Percentiles rank a stretch among this genome's conserved stretches.
Conservation (phyloP, 2,113 vertebrate species). For the Hydrochoerus hydrochaeris region DNA sequence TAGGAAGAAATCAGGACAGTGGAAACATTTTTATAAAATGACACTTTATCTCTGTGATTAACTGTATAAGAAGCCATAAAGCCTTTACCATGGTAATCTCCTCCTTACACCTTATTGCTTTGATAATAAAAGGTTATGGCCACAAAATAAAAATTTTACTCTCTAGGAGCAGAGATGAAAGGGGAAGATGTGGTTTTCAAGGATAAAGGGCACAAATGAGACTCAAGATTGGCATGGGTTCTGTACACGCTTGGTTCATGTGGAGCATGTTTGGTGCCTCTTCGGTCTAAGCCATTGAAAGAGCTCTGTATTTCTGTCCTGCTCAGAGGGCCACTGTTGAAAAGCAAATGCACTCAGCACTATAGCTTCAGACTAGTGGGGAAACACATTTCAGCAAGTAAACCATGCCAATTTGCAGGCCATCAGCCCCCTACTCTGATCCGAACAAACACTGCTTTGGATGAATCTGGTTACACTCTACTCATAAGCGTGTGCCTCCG, state of each 20-base stretch:
- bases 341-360: conserved; percentile 45
- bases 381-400: conserved; percentile 64
- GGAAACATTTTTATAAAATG: conserved; percentile 72
- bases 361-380: background rate
- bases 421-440: conserved; percentile 60
- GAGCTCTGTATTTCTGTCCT: background rate
- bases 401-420: conserved; percentile 1
- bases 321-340: background rate
- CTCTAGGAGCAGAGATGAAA: conserved; percentile 60
- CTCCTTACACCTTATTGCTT: conserved; percentile 72
- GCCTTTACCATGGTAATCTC: conserved; percentile 38
- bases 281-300: conserved; percentile 37
- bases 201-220: background rate
- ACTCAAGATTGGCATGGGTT: background rate
- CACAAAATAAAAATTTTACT: conserved; percentile 75
- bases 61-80: conserved; percentile 70
- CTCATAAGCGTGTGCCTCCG: background rate
- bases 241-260: conserved; percentile 13
- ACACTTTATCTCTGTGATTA: conserved; percentile 72
- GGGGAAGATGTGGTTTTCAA: conserved; percentile 60
- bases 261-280: background rate
- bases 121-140: conserved; percentile 75
- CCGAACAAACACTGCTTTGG: conserved; percentile 33
- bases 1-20: conserved; percentile 55
- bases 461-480: conserved; percentile 43